Conservation (phyloP, 2,797 vertebrate genomes). For the Halcyon smyrnensis region DNA sequence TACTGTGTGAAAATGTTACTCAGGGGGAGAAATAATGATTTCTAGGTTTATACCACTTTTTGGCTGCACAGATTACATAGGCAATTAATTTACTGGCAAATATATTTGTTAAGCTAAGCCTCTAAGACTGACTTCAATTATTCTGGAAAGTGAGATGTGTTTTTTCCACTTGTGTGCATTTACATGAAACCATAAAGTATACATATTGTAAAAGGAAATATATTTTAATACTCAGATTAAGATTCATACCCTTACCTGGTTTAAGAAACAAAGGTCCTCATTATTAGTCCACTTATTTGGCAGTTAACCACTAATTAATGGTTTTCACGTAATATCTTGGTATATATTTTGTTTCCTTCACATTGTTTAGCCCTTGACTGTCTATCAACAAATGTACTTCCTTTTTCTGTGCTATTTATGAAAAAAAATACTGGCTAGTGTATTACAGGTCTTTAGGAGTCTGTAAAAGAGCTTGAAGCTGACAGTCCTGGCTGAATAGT, state of each 20-base stretch:
- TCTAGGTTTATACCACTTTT: background rate
- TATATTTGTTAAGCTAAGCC: background rate
- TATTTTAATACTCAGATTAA: background rate
- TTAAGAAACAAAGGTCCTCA: background rate
- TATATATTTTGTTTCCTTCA: background rate
- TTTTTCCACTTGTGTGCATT: background rate
- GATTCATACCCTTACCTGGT: background rate
- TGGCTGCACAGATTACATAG: background rate
- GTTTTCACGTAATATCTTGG: background rate
- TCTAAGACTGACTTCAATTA: background rate
- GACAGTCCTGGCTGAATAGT: background rate
- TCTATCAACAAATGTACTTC: background rate
- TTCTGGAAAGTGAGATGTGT: background rate
- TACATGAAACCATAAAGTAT: background rate
- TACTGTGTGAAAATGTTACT: accelerated
- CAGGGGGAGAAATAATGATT: background rate
- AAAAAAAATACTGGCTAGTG: background rate
- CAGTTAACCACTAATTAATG: background rate
- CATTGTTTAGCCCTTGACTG: background rate
- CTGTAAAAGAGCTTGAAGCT: background rate
- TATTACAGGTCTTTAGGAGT: background rate
- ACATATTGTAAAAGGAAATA: accelerated
- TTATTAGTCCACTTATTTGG: background rate
- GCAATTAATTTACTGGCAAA: background rate
- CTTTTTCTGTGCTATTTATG: background rate